A percentile compares a stretch with the other conserved stretches of the same genome.
phyloP scores from a whole-genome alignment of 2,797 vertebrate genomes.

The Centropyge bicolor region DNA sequence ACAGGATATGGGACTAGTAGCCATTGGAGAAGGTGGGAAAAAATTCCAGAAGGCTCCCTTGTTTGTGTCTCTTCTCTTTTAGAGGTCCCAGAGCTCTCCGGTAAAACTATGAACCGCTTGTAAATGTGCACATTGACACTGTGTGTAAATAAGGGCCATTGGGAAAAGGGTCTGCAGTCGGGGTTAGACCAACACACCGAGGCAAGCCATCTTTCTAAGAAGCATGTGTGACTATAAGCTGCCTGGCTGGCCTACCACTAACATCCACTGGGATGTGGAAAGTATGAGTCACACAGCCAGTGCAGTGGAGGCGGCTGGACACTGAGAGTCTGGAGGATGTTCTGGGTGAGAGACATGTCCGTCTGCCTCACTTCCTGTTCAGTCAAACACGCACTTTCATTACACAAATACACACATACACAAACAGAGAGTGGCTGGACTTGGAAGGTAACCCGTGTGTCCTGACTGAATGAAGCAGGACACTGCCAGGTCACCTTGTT shows the following conservation, averaged over 20 bases:
- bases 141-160: conserved; percentile 69
- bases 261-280: conserved; percentile 85
- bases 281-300: conserved; percentile 82
- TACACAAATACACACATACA: conserved; percentile 47
- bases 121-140: conserved; percentile 73
- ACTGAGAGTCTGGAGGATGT: conserved; percentile 81
- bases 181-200: conserved; percentile 68
- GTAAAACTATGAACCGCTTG: conserved; percentile 58
- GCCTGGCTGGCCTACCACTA: conserved; percentile 68
- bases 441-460: conserved; percentile 38
- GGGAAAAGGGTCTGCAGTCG: conserved; percentile 49
- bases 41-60: conserved; percentile 69
- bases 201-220: conserved; percentile 62
- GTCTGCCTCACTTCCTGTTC: conserved; percentile 82
- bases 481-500: conserved; percentile 53
- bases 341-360: conserved; percentile 81
- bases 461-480: conserved; percentile 46
- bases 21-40: conserved; percentile 42
- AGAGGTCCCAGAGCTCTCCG: conserved; percentile 43
- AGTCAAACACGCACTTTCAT: conserved; percentile 57
- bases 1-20: conserved; percentile 66
- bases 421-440: conserved; percentile 32
- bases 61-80: conserved; percentile 63
- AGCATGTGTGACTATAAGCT: conserved; percentile 63
- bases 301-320: conserved; percentile 69